These are phyloP conservation scores for Eristalinus aeneus DNA, from an alignment of 2,888 invertebrate genomes.

Conservation along the genomic window DNA sequence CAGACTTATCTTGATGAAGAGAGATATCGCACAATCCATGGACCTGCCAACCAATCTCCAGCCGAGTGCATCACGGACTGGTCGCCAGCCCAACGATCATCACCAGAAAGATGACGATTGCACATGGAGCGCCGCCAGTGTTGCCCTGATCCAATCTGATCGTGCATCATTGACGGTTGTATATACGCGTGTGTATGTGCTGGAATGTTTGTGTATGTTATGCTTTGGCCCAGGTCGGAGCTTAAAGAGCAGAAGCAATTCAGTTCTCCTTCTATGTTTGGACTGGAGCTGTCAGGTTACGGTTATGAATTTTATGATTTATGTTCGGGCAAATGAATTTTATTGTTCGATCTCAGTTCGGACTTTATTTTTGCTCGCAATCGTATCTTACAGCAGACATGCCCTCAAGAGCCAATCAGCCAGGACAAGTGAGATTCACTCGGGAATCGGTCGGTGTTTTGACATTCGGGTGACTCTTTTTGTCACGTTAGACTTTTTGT, in stretches of 20 bases:
- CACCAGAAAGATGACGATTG: slow-evolving; percentile 55
- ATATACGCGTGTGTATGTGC: background rate
- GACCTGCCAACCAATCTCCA: slow-evolving; percentile 63
- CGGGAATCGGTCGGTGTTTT: slow-evolving; percentile 39
- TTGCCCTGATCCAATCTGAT: slow-evolving; percentile 58
- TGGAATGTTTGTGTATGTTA: slow-evolving; percentile 3
- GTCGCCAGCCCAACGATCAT: slow-evolving; percentile 48
- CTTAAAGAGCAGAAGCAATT: slow-evolving; percentile 33
- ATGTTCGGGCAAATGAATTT: slow-evolving; percentile 76
- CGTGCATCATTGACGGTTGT: slow-evolving; percentile 36
- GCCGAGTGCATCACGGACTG: slow-evolving; percentile 60
- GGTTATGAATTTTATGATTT: slow-evolving; percentile 79
- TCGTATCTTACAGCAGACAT: slow-evolving; percentile 14
- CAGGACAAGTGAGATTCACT: slow-evolving; percentile 36
- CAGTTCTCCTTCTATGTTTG: slow-evolving; percentile 56
- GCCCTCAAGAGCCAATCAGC: slow-evolving; percentile 23
- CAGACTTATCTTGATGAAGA: slow-evolving; percentile 56
- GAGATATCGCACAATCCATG: slow-evolving; percentile 67
- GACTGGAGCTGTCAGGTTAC: slow-evolving; percentile 68
- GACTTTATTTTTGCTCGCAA: slow-evolving; percentile 27
- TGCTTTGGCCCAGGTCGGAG: background rate
- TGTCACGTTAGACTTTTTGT: slow-evolving; percentile 58
- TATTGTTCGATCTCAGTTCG: slow-evolving; percentile 75
- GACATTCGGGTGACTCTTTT: slow-evolving; percentile 70
- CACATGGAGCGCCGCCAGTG: slow-evolving; percentile 58